Base-by-base conservation (phyloP, 1,140 invertebrate species). In the Scaptomyza hsui region DNA sequence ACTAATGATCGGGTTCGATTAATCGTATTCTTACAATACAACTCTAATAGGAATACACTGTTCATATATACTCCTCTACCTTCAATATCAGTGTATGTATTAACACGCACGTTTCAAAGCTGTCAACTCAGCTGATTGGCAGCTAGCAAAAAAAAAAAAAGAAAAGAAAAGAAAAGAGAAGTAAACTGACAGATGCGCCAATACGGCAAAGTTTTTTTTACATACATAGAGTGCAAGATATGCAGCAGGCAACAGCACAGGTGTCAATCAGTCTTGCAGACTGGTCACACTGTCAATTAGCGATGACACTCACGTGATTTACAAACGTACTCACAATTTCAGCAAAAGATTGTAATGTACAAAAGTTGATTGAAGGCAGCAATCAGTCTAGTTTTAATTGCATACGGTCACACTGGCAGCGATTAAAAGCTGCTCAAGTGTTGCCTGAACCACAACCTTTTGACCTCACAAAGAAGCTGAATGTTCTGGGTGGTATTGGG, bases 141-240 rank as follows among this genome's bases (percentile, higher is more conserved):
- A 67, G 62, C 29, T 44, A 15, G 6, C 26, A 47, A 61, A 35
- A 21, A 47, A 24, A 29, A 29, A 9, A 21, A 26, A 18, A 2
- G 4, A 45, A 21, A 45, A 21, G 10, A 16, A 1, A 21, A 0
- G 12, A 16, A 57, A 52, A 42, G 15, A 32, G 13, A 24, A 21
- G 18, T 21, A 24, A 32, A 60, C 48, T 60, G 63, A 72, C 69
- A 72, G 47, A 57, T 53, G 68, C 44, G 42, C 52, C 55, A 70
- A 67, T 59, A 59, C 9, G 47, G 19, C 18, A 29, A 47, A 39
- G 61, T 64, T 57, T 45, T 26, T 5, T 26, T 0, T 26, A 6
- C n/a, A n/a, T n/a, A 10, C 47, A 29, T 4, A 29, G 1, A 4
- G 26, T 35, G 0, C 0, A 12, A 35, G 10, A 18, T 35, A 16